Percentiles rank a stretch among this genome's conserved stretches.
Conservation (phyloP, 2,113 vertebrate genomes). For the Egretta garzetta region DNA sequence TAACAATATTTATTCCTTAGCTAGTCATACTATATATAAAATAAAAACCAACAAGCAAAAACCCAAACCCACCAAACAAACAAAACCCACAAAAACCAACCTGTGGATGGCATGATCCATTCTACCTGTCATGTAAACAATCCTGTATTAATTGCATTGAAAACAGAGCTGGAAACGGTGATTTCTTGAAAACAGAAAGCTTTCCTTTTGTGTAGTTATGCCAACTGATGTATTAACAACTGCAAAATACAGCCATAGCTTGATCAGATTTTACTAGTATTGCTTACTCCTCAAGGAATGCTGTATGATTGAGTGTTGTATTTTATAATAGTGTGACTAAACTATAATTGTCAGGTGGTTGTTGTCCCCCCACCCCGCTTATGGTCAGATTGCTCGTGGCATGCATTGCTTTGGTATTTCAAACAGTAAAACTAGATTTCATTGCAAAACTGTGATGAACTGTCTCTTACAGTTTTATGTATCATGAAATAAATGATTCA, state of each 20-base stretch:
- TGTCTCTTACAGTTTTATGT: not conserved
- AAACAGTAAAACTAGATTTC: not conserved
- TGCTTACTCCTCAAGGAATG: not conserved
- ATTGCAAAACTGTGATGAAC: not conserved
- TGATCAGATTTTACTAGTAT: not conserved
- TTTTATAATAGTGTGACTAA: not conserved
- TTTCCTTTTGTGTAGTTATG: not conserved
- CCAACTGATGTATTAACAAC: constrained; percentile 42
- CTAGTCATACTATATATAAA: not conserved
- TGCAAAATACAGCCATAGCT: not conserved
- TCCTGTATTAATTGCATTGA: constrained; percentile 6
- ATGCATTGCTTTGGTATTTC: not conserved
- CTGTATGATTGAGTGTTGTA: not conserved
- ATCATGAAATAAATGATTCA: not conserved
- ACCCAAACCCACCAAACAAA: not conserved
- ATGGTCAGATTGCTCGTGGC: not conserved
- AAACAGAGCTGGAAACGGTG: constrained; percentile 1
- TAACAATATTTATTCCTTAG: not conserved
- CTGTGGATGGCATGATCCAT: not conserved
- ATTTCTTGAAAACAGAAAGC: constrained; percentile 37
- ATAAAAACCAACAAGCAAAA: not conserved
- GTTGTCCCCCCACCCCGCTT: not conserved
- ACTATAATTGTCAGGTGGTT: not conserved
- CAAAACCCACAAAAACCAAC: not conserved
- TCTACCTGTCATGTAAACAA: not conserved